phyloP scores from a whole-genome alignment of 2,888 invertebrate species.

The Caradrina clavipalpis region DNA sequence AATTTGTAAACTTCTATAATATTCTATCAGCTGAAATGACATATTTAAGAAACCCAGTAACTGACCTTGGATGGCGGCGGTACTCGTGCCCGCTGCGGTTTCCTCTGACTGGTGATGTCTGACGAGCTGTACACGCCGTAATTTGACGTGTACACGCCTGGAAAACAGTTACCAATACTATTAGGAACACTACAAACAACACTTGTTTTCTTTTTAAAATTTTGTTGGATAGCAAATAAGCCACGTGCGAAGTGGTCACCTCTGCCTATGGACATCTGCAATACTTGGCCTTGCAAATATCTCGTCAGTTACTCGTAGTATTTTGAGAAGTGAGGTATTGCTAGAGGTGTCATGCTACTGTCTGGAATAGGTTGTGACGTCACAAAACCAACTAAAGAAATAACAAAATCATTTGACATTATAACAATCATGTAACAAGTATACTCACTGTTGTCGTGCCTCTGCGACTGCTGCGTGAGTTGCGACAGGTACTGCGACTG shows the following conservation, averaged over 20 bases:
- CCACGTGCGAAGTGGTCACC: no score
- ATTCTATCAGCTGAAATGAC: neutral
- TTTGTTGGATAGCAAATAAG: no score
- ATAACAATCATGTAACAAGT: neutral
- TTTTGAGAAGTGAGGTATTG: no score
- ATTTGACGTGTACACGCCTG: constrained; percentile 83
- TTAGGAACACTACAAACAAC: no score
- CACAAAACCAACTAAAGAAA: no score
- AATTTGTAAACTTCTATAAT: no score
- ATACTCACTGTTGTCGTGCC: constrained; percentile 81
- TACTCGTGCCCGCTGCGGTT: constrained; percentile 93
- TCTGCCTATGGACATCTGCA: no score
- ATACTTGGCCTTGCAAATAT: no score
- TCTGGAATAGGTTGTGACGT: no score
- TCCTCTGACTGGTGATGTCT: constrained; percentile 86
- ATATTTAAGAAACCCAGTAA: neutral
- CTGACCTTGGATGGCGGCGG: constrained; percentile 94
- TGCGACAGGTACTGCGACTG: constrained; percentile 92
- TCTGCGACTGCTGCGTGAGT: constrained; percentile 86
- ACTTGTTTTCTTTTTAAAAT: no score
- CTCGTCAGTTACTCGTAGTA: no score
- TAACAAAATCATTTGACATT: neutral
- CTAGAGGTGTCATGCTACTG: no score
- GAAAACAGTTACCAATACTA: constrained; percentile 50
- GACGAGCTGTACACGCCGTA: constrained; percentile 85